phyloP scores from a whole-genome alignment of 23 tunicate genomes.

The Ascidia mentula region DNA sequence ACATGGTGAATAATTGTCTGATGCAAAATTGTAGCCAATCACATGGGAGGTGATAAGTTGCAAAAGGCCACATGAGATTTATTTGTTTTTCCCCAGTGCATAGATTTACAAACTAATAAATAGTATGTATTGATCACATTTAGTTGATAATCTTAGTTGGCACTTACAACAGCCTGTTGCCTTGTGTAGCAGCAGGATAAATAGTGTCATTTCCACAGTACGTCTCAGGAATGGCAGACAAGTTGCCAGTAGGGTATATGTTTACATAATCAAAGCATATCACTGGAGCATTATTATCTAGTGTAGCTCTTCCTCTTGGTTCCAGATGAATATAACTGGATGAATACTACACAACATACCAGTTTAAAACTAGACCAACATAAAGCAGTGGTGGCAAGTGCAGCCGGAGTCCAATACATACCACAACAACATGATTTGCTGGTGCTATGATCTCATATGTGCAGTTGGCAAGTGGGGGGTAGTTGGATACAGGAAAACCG shows the following conservation, averaged over 20 bases:
- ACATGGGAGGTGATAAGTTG: too few species aligned
- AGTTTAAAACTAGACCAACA: not conserved
- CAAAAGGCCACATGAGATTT: too few species aligned
- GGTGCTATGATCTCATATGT: conserved; percentile 48
- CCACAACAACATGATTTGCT: conserved; percentile 42
- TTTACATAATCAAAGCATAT: conserved; percentile 17
- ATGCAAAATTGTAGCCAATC: too few species aligned
- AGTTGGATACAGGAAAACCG: conserved; percentile 49
- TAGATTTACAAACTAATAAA: too few species aligned
- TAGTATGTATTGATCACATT: too few species aligned
- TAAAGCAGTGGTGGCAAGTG: not conserved
- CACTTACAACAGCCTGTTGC: conserved; percentile 10
- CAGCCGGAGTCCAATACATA: not conserved
- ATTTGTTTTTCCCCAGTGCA: too few species aligned
- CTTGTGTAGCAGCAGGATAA: conserved; percentile 10
- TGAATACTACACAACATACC: not conserved
- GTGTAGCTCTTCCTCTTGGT: not conserved
- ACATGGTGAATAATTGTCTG: too few species aligned
- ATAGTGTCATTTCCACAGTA: conserved; percentile 19
- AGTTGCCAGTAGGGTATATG: conserved; percentile 5
- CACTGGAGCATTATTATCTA: not conserved
- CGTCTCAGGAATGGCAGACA: not conserved
- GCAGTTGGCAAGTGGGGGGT: conserved; percentile 38
- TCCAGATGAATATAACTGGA: not conserved
- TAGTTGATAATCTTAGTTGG: too few species aligned